Conservation (phyloP, 2,797 vertebrate genomes). For the Clamator glandarius region DNA sequence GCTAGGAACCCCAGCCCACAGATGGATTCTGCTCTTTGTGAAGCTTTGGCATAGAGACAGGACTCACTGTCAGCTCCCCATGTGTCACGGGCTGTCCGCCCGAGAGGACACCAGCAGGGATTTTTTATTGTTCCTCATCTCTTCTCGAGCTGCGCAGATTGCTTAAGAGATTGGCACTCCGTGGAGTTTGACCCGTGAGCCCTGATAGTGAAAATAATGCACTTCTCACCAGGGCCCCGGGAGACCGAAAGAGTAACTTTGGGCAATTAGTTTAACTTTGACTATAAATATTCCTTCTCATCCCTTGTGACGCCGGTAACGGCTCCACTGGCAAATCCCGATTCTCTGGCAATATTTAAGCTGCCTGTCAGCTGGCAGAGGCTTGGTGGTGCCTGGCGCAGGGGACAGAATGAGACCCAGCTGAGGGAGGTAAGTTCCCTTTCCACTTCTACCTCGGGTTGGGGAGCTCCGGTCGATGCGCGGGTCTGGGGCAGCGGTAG, state of each 20-base stretch:
- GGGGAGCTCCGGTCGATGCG: neutral
- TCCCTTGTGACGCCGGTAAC: conserved; percentile 53
- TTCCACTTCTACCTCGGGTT: neutral
- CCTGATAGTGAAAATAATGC: conserved; percentile 59
- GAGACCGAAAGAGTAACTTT: conserved; percentile 35
- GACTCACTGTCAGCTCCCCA: conserved; percentile 2
- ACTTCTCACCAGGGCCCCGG: conserved; percentile 10
- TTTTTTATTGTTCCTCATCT: conserved; percentile 42
- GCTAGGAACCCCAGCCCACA: neutral
- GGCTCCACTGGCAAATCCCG: conserved; percentile 59
- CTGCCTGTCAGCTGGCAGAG: conserved; percentile 58
- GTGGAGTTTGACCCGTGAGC: conserved; percentile 76
- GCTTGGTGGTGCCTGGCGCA: conserved; percentile 37
- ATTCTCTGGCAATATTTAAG: conserved; percentile 70
- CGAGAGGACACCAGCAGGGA: neutral
- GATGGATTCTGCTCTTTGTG: neutral
- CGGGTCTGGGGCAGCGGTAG: neutral
- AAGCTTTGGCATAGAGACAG: neutral
- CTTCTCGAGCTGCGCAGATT: conserved; percentile 25
- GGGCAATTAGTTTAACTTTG: conserved; percentile 55
- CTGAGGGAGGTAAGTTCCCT: conserved; percentile 70
- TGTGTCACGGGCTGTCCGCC: neutral
- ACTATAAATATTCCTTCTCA: conserved; percentile 55
- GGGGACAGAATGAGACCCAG: conserved; percentile 39
- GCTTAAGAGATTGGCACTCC: conserved; percentile 50